Conservation (phyloP, 2,113 vertebrate species). For the Antechinus stuartii region DNA sequence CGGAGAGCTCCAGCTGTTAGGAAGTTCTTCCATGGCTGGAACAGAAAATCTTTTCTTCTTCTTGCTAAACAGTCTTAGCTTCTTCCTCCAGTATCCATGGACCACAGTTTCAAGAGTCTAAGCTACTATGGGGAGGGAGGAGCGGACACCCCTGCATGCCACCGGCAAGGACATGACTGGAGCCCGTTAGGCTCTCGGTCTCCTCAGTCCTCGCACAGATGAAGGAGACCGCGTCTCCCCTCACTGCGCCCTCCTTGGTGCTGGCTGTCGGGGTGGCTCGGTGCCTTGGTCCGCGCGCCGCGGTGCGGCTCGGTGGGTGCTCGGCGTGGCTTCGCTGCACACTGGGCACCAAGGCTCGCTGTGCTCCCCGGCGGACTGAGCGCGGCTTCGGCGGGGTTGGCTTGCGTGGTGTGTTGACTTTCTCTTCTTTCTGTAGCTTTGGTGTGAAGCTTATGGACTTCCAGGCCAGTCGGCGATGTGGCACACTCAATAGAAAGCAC, state of each 20-base stretch:
- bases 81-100: background rate
- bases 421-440: constrained; percentile 92
- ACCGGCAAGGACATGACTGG: background rate
- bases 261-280: too few species aligned
- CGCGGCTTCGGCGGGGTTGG: background rate
- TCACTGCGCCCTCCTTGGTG: background rate
- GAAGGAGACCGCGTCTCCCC: background rate
- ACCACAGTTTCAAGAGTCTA: background rate
- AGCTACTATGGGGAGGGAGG: background rate
- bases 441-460: constrained; percentile 96
- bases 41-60: background rate
- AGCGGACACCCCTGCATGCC: background rate
- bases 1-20: background rate
- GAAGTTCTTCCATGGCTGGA: background rate
- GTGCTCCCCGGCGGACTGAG: background rate
- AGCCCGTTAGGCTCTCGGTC: background rate
- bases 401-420: constrained; percentile 83
- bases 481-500: constrained; percentile 98
- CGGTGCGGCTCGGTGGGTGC: constrained; percentile 1
- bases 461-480: constrained; percentile 91
- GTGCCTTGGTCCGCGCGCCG: too few species aligned
- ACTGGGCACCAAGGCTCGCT: constrained; percentile 63
- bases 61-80: background rate
- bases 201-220: background rate
- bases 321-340: constrained; percentile 73